Conservation (phyloP, 2,888 invertebrate genomes). For the Frankliniella fusca region DNA sequence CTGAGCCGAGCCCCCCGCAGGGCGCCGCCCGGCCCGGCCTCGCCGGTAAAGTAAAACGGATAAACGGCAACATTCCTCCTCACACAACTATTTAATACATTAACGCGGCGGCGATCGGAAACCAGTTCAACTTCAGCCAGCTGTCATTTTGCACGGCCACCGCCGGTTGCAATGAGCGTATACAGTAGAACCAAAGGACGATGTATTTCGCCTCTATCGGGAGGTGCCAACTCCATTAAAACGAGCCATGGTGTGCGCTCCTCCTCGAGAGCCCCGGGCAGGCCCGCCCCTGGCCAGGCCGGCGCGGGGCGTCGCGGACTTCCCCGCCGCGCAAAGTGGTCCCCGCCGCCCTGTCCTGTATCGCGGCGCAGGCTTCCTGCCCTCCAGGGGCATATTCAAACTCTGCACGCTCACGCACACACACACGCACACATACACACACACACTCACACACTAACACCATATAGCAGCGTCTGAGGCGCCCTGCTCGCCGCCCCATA, state of each 20-base stretch:
- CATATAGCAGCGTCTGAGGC: background rate
- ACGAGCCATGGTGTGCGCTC: background rate
- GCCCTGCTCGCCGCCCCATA: background rate
- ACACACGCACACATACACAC: background rate
- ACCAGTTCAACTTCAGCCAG: too few species aligned
- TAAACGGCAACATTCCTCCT: background rate
- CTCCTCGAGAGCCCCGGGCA: background rate
- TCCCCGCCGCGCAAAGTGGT: background rate
- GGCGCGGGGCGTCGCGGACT: background rate
- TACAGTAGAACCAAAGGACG: background rate
- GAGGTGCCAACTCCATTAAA: too few species aligned
- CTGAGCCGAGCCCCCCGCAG: background rate
- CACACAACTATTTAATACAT: too few species aligned
- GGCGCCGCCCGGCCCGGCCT: background rate
- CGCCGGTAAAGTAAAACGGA: background rate
- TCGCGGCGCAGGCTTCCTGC: background rate
- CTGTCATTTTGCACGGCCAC: too few species aligned
- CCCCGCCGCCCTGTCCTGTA: background rate
- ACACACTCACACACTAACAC: background rate
- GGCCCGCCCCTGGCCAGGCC: background rate
- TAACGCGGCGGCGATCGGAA: too few species aligned
- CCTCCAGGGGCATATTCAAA: constrained; percentile 24
- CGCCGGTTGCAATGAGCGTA: too few species aligned
- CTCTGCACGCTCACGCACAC: background rate
- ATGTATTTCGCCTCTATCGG: too few species aligned